These are phyloP conservation scores for Punctoribates punctum DNA, from an alignment of 2,888 invertebrate species.

Conservation along the genomic window DNA sequence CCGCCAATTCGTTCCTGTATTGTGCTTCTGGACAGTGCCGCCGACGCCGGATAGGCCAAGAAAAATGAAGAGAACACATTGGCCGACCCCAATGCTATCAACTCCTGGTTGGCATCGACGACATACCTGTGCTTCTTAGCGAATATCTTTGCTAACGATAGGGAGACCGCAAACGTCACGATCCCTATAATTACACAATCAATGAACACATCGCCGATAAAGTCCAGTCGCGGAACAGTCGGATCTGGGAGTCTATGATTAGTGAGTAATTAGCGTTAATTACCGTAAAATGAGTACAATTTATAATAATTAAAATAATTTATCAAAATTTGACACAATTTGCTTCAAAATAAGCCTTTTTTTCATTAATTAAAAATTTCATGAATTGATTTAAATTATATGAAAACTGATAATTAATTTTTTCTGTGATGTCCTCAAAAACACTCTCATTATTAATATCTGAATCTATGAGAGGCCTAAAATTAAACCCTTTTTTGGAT, in stretches of 20 bases:
- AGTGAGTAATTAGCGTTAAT: background rate
- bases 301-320: no score
- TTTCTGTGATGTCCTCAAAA: no score
- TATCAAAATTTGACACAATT: background rate
- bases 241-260: slow-evolving; percentile 46
- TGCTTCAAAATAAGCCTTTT: background rate
- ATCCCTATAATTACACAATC: slow-evolving; percentile 48
- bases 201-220: slow-evolving; percentile 44
- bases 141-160: slow-evolving; percentile 71
- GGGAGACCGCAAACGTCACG: slow-evolving; percentile 68
- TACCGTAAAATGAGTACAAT: background rate
- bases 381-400: background rate
- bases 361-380: background rate
- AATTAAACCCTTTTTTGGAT: no score
- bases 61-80: slow-evolving; percentile 56
- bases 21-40: slow-evolving; percentile 58
- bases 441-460: no score
- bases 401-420: background rate
- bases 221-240: slow-evolving; percentile 45
- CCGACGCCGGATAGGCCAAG: slow-evolving; percentile 56
- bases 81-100: slow-evolving; percentile 52
- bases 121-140: slow-evolving; percentile 68
- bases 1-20: slow-evolving; percentile 84
- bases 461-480: no score
- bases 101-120: slow-evolving; percentile 65